Percentiles rank a stretch among this genome's conserved stretches.
Conservation (phyloP, 2,888 invertebrate genomes). For the Chouioia cunea region DNA sequence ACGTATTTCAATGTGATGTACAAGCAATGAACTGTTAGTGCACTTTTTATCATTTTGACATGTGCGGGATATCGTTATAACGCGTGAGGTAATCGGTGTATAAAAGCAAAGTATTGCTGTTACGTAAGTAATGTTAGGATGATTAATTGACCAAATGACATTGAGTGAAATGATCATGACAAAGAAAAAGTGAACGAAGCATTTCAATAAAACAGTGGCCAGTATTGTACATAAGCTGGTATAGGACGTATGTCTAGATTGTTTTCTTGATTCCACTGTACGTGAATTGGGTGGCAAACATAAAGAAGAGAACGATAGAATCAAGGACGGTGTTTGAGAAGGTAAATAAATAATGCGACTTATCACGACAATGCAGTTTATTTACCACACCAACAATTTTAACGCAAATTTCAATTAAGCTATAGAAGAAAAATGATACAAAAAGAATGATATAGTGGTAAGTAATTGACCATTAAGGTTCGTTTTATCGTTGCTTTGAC, state of each 20-base stretch:
- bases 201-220: background rate
- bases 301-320: conserved; percentile 48
- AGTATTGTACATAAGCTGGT: conserved; percentile 45
- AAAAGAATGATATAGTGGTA: conserved; percentile 43
- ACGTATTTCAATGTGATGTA: conserved; percentile 11
- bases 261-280: conserved; percentile 6
- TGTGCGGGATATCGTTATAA: conserved; percentile 10
- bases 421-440: conserved; percentile 50
- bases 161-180: conserved; percentile 13
- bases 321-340: conserved; percentile 55
- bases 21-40: conserved; percentile 32
- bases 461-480: conserved; percentile 31
- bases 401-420: conserved; percentile 29
- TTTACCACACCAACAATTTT: conserved; percentile 66
- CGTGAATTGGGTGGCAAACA: conserved; percentile 42
- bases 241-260: conserved; percentile 31
- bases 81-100: conserved; percentile 41
- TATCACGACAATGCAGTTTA: conserved; percentile 68
- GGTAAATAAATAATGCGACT: conserved; percentile 67
- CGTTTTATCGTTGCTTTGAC: conserved; percentile 34
- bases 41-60: conserved; percentile 14
- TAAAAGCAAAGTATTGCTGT: background rate
- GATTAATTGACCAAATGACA: conserved; percentile 34
- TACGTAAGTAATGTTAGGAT: background rate
- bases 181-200: conserved; percentile 18